These are phyloP conservation scores for Drosophila anceps DNA, from an alignment of 2,888 invertebrate genomes.

Conservation along the genomic window DNA sequence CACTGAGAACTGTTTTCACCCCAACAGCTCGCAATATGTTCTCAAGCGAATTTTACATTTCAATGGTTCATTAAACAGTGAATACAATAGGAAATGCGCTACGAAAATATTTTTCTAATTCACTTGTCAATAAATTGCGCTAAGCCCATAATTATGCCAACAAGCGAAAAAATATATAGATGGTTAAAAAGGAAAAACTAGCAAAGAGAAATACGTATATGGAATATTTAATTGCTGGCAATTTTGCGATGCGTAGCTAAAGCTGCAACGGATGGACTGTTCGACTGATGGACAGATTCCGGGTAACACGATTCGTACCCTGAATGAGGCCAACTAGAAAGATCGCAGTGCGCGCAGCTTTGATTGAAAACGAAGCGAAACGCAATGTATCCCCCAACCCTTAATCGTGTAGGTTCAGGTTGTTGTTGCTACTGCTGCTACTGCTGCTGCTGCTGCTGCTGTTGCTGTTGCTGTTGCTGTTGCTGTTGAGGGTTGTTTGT, in stretches of 20 bases:
- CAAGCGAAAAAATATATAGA: constrained; percentile 35
- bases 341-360: constrained; percentile 65
- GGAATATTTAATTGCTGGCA: constrained; percentile 74
- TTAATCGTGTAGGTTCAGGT: constrained; percentile 45
- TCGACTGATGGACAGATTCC: constrained; percentile 62
- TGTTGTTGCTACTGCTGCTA: constrained; percentile 42
- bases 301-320: constrained; percentile 43
- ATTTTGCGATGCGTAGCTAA: constrained; percentile 64
- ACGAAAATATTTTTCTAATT: constrained; percentile 73
- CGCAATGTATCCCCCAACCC: constrained; percentile 47
- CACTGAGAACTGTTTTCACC: constrained; percentile 35
- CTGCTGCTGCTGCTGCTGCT: constrained; percentile 27
- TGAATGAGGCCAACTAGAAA: constrained; percentile 66
- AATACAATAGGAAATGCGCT: constrained; percentile 34
- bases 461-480: constrained; percentile 34
- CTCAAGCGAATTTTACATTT: constrained; percentile 56
- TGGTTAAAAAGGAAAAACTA: constrained; percentile 31
- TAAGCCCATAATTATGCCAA: constrained; percentile 78
- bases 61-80: constrained; percentile 50
- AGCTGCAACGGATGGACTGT: constrained; percentile 30
- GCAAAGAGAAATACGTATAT: constrained; percentile 36
- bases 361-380: constrained; percentile 63
- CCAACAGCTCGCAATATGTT: constrained; percentile 40
- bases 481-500: constrained; percentile 72
- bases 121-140: constrained; percentile 75